Evolutionary conservation across 92 coral and sea anemone species (phyloP).

Genomic region (Umimayanthus chanpuru): DNA sequence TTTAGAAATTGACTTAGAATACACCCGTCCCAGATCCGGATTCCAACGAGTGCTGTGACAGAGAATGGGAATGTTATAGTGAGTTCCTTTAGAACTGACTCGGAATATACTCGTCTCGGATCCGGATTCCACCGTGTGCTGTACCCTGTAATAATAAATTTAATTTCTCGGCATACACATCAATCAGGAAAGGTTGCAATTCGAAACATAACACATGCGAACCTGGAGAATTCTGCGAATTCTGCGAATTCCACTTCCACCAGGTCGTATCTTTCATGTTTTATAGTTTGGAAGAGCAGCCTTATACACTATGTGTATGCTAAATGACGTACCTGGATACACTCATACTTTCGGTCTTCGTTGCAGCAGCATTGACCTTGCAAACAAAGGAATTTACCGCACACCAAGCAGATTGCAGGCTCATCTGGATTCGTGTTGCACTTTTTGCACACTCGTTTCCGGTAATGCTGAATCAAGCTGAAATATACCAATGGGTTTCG

Average conservation of each 20-base stretch:
- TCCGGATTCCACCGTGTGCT: not conserved
- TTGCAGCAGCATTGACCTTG: conserved; percentile 84
- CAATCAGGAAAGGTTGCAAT: not conserved
- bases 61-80: not conserved
- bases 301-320: not conserved
- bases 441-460: conserved; percentile 83
- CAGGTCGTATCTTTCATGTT: no score
- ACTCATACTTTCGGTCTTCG: conserved; percentile 71
- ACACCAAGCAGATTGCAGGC: conserved; percentile 96
- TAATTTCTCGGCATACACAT: not conserved
- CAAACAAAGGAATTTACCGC: conserved; percentile 91
- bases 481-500: not conserved
- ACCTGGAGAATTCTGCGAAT: no score
- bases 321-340: conserved; percentile 74
- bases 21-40: not conserved
- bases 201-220: no score
- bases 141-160: no score
- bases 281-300: no score
- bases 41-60: not conserved
- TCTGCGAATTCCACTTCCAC: no score
- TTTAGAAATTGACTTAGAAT: not conserved
- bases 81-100: not conserved
- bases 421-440: conserved; percentile 87
- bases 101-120: not conserved
- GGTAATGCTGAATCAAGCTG: conserved; percentile 93